These are phyloP conservation scores for Fragum whitleyi DNA, from an alignment of 2,888 invertebrate species.

Conservation along the genomic window DNA sequence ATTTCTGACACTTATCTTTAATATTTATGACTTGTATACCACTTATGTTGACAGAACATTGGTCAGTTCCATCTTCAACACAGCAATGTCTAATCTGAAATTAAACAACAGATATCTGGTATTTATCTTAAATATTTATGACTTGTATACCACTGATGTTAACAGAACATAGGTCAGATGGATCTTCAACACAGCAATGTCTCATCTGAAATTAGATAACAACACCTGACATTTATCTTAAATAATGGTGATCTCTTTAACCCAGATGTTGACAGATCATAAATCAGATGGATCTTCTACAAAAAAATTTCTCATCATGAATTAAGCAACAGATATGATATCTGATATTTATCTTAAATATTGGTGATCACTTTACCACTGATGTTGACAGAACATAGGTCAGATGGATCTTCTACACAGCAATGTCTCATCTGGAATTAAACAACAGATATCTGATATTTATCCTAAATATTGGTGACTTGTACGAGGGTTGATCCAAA, in stretches of 20 bases:
- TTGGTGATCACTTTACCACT: too few species aligned
- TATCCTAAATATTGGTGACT: constrained; percentile 59
- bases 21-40: too few species aligned
- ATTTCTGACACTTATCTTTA: too few species aligned
- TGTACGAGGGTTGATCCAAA: too few species aligned
- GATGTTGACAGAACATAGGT: too few species aligned
- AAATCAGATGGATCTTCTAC: constrained; percentile 84
- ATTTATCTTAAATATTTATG: constrained; percentile 9
- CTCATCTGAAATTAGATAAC: constrained; percentile 81
- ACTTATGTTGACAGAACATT: too few species aligned
- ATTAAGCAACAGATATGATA: too few species aligned
- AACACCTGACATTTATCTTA: neutral
- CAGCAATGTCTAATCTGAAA: constrained; percentile 84
- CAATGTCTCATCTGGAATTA: too few species aligned
- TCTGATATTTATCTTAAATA: too few species aligned
- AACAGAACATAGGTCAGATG: constrained; percentile 83
- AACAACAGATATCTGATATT: neutral
- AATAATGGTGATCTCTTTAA: constrained; percentile 76
- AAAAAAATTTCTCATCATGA: constrained; percentile 83
- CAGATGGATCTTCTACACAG: too few species aligned
- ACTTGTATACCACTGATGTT: constrained; percentile 82
- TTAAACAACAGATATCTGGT: neutral
- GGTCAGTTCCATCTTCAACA: too few species aligned
- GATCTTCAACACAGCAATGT: constrained; percentile 84
- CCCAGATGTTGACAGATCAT: constrained; percentile 83